Conservation (phyloP, 2,888 invertebrate genomes). For the Metopia argyrocephala region DNA sequence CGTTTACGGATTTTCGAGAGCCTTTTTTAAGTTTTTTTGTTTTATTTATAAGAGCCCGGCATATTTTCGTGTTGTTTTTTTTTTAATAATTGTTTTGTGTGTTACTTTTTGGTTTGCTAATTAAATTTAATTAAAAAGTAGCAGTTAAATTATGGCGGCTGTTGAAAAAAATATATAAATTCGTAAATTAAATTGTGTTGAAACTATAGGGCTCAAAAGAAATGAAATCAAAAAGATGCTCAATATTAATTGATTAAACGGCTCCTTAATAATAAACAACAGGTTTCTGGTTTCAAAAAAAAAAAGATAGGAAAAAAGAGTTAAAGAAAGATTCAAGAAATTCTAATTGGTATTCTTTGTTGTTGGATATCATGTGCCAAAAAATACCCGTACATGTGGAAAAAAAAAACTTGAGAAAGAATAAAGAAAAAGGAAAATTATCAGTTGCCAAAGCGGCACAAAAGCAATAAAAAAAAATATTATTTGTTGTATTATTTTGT, state of each 20-base stretch:
- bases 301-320: no score
- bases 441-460: constrained; percentile 45
- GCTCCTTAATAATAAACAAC: constrained; percentile 56
- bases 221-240: constrained; percentile 14
- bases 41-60: constrained; percentile 54
- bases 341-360: constrained; percentile 23
- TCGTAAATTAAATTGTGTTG: constrained; percentile 5
- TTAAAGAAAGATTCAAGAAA: constrained; percentile 8
- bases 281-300: constrained; percentile 46
- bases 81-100: constrained; percentile 16
- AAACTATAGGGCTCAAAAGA: constrained; percentile 4
- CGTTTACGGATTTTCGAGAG: not conserved
- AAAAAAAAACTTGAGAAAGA: constrained; percentile 2
- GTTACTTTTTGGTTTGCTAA: constrained; percentile 41
- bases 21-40: constrained; percentile 25
- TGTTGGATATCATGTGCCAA: constrained; percentile 18
- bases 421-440: constrained; percentile 38
- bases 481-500: constrained; percentile 2
- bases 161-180: not conserved
- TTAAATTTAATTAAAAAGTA: constrained; percentile 55
- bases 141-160: not conserved
- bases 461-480: constrained; percentile 19
- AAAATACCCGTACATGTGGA: constrained; percentile 4
- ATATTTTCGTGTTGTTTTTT: constrained; percentile 21
- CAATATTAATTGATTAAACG: constrained; percentile 11